Evolutionary conservation across 37 sponge, comb jelly and placozoan genomes (phyloP).

Genomic region (Theonella swinhoei): DNA sequence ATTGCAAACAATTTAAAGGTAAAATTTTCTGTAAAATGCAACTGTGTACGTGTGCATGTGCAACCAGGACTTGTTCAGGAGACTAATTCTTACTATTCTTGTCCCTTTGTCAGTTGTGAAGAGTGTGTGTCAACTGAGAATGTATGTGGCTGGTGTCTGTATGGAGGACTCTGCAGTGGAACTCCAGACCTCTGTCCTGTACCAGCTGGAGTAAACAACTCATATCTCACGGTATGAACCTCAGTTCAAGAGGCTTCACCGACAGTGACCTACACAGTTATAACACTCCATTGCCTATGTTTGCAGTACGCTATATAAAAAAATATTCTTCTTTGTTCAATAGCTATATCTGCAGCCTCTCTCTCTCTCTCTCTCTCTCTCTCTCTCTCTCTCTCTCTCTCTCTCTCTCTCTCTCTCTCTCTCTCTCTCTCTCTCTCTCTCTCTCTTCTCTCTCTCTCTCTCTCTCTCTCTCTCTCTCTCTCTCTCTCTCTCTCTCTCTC

Average conservation of each 20-base stretch:
- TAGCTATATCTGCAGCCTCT: no score
- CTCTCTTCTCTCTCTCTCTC: conserved; percentile 3
- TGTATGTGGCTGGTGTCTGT: conserved; percentile 53
- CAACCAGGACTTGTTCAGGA: no score
- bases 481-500: conserved; percentile 10
- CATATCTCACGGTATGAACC: not conserved
- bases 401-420: not conserved
- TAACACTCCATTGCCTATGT: no score
- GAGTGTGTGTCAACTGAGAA: conserved; percentile 31
- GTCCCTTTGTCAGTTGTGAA: conserved; percentile 47
- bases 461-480: not conserved
- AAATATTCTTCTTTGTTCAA: no score
- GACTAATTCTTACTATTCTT: no score
- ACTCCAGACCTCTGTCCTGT: conserved; percentile 6
- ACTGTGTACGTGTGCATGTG: no score
- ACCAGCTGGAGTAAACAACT: not conserved
- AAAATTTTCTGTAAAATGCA: no score
- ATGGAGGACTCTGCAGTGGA: conserved; percentile 49
- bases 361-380: not conserved
- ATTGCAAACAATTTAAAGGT: no score
- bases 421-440: conserved; percentile 1
- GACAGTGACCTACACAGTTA: no score
- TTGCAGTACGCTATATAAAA: no score
- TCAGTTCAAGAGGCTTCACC: no score
- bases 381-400: conserved; percentile 4